Base-by-base conservation (phyloP, 2,888 invertebrate genomes). In the Cheiracanthium punctorium region DNA sequence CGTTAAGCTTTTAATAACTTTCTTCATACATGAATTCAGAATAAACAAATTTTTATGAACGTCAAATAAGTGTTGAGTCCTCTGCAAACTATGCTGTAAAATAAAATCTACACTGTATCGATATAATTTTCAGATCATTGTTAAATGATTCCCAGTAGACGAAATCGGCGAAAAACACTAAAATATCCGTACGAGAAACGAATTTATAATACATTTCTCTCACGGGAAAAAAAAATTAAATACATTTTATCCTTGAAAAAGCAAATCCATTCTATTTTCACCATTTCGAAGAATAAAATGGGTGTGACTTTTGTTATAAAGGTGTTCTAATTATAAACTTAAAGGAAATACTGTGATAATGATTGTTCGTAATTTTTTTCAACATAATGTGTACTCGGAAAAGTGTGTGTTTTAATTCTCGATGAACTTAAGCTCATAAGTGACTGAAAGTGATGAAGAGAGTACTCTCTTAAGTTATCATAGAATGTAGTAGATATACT, bases 241-340 rank as follows among this genome's bases (percentile, higher is more conserved):
- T 48, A 48, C 48, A 17, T 7, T 7, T 2, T 17, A 48, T 10
- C 48, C 48, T 17, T 17, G 48, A 48, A 48, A 48, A 48, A 17
- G 2, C 8, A 48, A 48, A 48, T 17, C 7, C 48, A 17, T 17
- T 48, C 48, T 48, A 48, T 48, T 48, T 48, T 48, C 58, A 12
- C 24, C 4, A 58, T 58, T 58, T 24, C 24, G 20, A 7, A 58
- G 58, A 58, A 58, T 24, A 5, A 24, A 58, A 12, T 58, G 58
- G 58, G 58, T 58, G 58, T 58, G 58, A 58, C 58, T 58, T 58
- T 58, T 58, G 20, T 12, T 58, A 58, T 58, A 58, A 58, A 58
- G 2, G 5, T 48, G 58, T 58, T 58, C 58, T 58, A 58, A 24
- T 24, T 24, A 58, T 58, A 58, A 24, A 20, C 12, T 24, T 58